A percentile compares a stretch with the other conserved stretches of the same genome.
phyloP scores from a whole-genome alignment of 2,797 vertebrate genomes.

The Galagoides demidoff region DNA sequence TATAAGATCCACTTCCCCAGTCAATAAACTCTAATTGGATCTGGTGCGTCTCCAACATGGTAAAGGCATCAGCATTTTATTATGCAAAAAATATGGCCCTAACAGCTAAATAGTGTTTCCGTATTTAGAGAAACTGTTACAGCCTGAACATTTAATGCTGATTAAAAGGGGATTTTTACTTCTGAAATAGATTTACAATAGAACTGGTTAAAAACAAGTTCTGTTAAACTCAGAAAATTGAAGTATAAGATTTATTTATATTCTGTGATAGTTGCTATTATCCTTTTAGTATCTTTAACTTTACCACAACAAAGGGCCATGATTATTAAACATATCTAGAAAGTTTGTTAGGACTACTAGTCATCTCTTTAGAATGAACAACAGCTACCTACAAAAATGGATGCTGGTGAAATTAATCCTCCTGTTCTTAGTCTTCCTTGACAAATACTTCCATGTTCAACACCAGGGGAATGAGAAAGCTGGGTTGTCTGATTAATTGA shows the following conservation, averaged over 20 bases:
- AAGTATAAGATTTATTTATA: conserved; percentile 28
- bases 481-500: conserved; percentile 49
- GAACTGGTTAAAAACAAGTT: conserved; percentile 48
- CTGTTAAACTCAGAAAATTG: conserved; percentile 53
- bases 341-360: conserved; percentile 78
- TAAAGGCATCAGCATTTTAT: conserved; percentile 73
- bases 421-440: conserved; percentile 66
- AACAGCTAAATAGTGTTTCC: conserved; percentile 67
- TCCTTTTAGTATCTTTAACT: conserved; percentile 58
- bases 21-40: conserved; percentile 69
- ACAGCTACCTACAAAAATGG: conserved; percentile 80
- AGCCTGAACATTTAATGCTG: conserved; percentile 59
- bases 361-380: conserved; percentile 83
- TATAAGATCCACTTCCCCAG: conserved; percentile 63
- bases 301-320: conserved; percentile 72
- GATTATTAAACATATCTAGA: conserved; percentile 80
- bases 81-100: conserved; percentile 72
- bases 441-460: conserved; percentile 72
- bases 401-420: conserved; percentile 78
- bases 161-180: conserved; percentile 67
- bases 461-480: conserved; percentile 69
- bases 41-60: conserved; percentile 54
- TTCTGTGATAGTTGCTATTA: not conserved
- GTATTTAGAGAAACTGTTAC: conserved; percentile 54
- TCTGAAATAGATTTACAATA: conserved; percentile 62